Evolutionary conservation across 2,113 vertebrate species (phyloP).

Genomic region (Tragelaphus buxtoni): DNA sequence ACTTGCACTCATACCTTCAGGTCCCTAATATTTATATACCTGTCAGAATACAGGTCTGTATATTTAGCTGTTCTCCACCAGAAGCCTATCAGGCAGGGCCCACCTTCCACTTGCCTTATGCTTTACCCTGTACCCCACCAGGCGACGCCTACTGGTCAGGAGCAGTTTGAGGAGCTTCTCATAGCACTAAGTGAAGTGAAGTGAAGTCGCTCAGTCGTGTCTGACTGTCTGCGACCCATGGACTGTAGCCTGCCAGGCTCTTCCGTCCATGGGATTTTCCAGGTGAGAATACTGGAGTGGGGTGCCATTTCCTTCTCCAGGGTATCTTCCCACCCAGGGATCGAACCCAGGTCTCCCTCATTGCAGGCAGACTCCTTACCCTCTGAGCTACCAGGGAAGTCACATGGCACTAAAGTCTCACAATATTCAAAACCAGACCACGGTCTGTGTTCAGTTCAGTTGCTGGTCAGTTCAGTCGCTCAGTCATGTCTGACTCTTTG

Average conservation of each 20-base stretch:
- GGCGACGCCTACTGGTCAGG: rapidly evolving
- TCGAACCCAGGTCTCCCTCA: rapidly evolving
- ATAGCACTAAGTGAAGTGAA: not conserved
- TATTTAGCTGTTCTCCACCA: no score
- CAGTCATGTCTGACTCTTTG: no score
- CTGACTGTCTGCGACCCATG: not conserved
- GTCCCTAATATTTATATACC: not conserved
- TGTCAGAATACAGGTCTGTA: not conserved
- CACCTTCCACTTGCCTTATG: not conserved
- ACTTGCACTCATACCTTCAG: not conserved
- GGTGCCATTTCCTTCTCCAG: not conserved
- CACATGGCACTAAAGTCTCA: not conserved
- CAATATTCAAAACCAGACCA: no score
- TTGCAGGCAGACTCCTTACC: not conserved
- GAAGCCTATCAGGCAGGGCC: not conserved
- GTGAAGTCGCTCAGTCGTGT: not conserved
- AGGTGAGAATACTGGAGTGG: not conserved
- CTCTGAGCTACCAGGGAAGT: not conserved
- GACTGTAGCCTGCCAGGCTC: not conserved
- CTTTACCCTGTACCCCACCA: rapidly evolving
- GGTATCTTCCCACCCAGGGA: not conserved
- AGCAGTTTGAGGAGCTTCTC: not conserved
- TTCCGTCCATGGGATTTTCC: not conserved
- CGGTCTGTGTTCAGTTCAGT: no score
- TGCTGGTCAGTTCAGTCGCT: no score